A percentile compares a stretch with the other conserved stretches of the same genome.
These are phyloP conservation scores for Anadara kagoshimensis DNA, from an alignment of 1,140 invertebrate species.

Conservation along the genomic window DNA sequence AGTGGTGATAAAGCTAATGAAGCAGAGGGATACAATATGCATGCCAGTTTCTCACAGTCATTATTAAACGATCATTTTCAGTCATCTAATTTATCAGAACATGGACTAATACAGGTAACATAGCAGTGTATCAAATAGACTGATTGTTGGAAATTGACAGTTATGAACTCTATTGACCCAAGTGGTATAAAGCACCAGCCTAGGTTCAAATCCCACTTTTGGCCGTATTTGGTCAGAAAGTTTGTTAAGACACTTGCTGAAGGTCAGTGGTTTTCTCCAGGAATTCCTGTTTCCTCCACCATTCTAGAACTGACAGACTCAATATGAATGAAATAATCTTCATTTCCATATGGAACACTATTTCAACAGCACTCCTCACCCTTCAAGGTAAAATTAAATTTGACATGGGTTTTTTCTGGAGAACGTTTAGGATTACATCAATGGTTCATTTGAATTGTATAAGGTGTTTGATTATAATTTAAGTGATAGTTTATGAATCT, in stretches of 20 bases:
- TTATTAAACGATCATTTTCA: slow-evolving; percentile 95
- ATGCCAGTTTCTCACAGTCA: slow-evolving; percentile 94
- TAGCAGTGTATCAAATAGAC: neutral
- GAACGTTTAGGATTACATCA: neutral
- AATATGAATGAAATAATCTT: too few relatives aligned
- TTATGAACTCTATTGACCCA: neutral
- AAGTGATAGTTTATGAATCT: too few relatives aligned
- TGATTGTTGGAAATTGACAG: neutral
- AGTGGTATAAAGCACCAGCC: neutral
- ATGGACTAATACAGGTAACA: slow-evolving; percentile 85
- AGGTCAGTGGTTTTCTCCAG: neutral
- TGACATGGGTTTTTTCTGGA: too few relatives aligned
- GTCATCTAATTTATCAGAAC: slow-evolving; percentile 92
- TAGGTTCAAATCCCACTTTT: neutral
- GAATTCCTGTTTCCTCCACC: too few relatives aligned
- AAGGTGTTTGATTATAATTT: too few relatives aligned
- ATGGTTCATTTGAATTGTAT: neutral
- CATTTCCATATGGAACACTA: too few relatives aligned
- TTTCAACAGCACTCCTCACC: too few relatives aligned
- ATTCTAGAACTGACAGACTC: too few relatives aligned
- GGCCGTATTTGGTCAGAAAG: neutral
- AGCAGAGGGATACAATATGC: slow-evolving; percentile 93
- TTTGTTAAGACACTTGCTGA: too few relatives aligned
- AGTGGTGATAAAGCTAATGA: slow-evolving; percentile 89
- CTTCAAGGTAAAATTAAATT: too few relatives aligned